Percentiles rank a stretch among this genome's conserved stretches.
These are phyloP conservation scores for Discoglossus pictus DNA, from an alignment of 2,797 vertebrate species.

Conservation along the genomic window DNA sequence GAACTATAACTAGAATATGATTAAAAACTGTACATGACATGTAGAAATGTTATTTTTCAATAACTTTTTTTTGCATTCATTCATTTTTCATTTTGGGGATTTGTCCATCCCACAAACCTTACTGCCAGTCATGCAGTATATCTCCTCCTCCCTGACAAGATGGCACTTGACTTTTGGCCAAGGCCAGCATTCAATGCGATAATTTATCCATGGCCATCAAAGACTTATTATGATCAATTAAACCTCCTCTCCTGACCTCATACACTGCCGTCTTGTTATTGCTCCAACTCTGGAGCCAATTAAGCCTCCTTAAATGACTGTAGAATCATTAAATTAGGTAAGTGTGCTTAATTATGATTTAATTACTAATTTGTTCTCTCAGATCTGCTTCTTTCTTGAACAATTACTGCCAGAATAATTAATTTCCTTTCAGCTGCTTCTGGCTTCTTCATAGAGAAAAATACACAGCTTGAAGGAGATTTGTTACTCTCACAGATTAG, in stretches of 20 bases:
- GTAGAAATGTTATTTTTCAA: too few relatives aligned
- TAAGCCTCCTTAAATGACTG: constrained; percentile 50
- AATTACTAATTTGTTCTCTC: constrained; percentile 53
- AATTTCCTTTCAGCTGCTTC: constrained; percentile 53
- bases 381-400: constrained; percentile 52
- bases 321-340: constrained; percentile 53
- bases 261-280: constrained; percentile 49
- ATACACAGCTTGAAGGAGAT: constrained; percentile 52
- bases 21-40: too few relatives aligned
- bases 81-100: too few relatives aligned
- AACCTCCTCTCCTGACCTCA: constrained; percentile 47
- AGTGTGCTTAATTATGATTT: constrained; percentile 53
- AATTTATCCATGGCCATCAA: constrained; percentile 49
- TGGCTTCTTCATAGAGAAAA: constrained; percentile 48
- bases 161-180: constrained; percentile 49
- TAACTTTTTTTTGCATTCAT: too few relatives aligned
- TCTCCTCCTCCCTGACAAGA: constrained; percentile 8
- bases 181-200: constrained; percentile 46
- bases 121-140: constrained; percentile 1
- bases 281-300: constrained; percentile 52
- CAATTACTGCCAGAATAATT: constrained; percentile 53
- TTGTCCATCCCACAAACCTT: background rate
- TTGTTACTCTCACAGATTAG: constrained; percentile 42
- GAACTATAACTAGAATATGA: too few relatives aligned
- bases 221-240: constrained; percentile 54